phyloP scores from a whole-genome alignment of 2,888 invertebrate species.

The Linnaemya vulpina region DNA sequence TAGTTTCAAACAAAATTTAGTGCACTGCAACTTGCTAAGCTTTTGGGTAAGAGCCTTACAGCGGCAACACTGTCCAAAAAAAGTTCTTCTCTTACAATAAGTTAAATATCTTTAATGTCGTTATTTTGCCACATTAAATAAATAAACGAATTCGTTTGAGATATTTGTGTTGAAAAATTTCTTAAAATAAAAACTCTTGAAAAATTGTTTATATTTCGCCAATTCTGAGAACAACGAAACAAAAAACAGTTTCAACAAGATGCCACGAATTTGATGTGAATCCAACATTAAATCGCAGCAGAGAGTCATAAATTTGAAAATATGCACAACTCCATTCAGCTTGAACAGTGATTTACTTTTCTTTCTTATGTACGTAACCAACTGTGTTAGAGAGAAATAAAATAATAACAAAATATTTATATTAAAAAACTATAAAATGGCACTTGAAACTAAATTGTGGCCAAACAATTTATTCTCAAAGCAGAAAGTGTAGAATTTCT shows the following conservation, averaged over 20 bases:
- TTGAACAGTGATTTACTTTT: background rate
- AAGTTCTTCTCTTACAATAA: too few relatives aligned
- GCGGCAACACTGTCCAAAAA: too few relatives aligned
- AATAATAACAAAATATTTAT: slow-evolving; percentile 1
- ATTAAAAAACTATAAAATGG: slow-evolving; percentile 27
- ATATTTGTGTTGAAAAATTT: background rate
- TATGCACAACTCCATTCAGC: slow-evolving; percentile 10
- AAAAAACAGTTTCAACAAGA: slow-evolving; percentile 24
- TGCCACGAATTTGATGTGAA: slow-evolving; percentile 17
- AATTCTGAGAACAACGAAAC: slow-evolving; percentile 54
- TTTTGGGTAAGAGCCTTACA: too few relatives aligned
- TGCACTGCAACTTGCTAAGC: too few relatives aligned
- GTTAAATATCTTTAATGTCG: too few relatives aligned
- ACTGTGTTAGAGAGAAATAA: slow-evolving; percentile 2
- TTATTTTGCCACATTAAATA: background rate
- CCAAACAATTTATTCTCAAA: slow-evolving; percentile 18
- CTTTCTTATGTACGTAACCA: background rate
- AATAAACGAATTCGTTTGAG: background rate
- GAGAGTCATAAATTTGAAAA: slow-evolving; percentile 4
- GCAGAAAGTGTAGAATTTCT: slow-evolving; percentile 64
- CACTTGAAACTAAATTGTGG: slow-evolving; percentile 49
- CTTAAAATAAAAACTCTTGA: background rate
- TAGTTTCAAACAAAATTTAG: too few relatives aligned
- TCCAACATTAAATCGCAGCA: slow-evolving; percentile 6
- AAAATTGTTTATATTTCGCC: slow-evolving; percentile 55